A percentile compares a stretch with the other conserved stretches of the same genome.
phyloP scores from a whole-genome alignment of 2,888 invertebrate genomes.

The Yponomeuta sedellus region DNA sequence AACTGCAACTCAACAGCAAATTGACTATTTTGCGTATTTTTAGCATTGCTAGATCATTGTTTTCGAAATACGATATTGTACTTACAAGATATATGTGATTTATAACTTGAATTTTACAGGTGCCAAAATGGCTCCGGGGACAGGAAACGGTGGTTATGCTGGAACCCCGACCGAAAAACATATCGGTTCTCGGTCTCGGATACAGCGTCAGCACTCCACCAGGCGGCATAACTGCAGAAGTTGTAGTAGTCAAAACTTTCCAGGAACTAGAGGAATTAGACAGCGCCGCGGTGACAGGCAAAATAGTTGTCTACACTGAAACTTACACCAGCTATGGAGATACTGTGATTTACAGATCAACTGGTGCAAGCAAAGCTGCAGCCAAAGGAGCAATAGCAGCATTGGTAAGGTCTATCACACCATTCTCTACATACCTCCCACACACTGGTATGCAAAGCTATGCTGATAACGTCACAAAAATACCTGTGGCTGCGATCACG shows the following conservation, averaged over 20 bases:
- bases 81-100: too few relatives aligned
- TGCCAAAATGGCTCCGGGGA: conserved; percentile 77
- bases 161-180: conserved; percentile 77
- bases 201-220: conserved; percentile 81
- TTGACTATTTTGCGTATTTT: too few relatives aligned
- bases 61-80: too few relatives aligned
- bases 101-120: conserved; percentile 34
- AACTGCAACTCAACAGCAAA: too few relatives aligned
- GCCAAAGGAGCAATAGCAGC: conserved; percentile 85
- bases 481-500: conserved; percentile 85
- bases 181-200: conserved; percentile 83
- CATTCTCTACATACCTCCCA: conserved; percentile 85
- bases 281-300: conserved; percentile 73
- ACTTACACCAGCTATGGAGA: conserved; percentile 79
- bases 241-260: conserved; percentile 82
- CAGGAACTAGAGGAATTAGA: conserved; percentile 75
- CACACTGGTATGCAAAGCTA: conserved; percentile 86
- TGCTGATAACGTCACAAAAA: conserved; percentile 73
- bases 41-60: too few relatives aligned
- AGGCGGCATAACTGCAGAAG: conserved; percentile 84
- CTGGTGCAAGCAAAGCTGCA: conserved; percentile 82
- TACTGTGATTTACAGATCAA: conserved; percentile 79
- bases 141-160: conserved; percentile 80
- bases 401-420: conserved; percentile 84
- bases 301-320: conserved; percentile 87